Conservation (phyloP, 2,888 invertebrate species). For the Apodemia hepburni region DNA sequence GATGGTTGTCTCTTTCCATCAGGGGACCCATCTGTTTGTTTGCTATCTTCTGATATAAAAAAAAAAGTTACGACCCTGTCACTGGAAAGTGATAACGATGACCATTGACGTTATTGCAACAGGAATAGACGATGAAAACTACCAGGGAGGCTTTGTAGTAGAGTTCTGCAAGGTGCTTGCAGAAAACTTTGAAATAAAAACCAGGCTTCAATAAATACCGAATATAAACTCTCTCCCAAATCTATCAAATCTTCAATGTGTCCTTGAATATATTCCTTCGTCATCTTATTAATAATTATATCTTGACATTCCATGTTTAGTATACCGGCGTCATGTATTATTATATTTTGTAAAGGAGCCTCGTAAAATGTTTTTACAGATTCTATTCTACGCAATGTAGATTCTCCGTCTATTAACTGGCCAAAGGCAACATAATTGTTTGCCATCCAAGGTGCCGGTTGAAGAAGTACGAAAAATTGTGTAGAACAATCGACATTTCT, state of each 20-base stretch:
- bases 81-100: no score
- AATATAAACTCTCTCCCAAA: slow-evolving; percentile 46
- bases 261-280: slow-evolving; percentile 50
- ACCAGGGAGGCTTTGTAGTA: no score
- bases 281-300: slow-evolving; percentile 49
- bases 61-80: no score
- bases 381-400: slow-evolving; percentile 81
- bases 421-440: slow-evolving; percentile 87
- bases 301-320: slow-evolving; percentile 59
- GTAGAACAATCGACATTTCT: slow-evolving; percentile 83
- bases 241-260: slow-evolving; percentile 57
- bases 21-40: no score
- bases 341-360: slow-evolving; percentile 62
- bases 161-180: no score
- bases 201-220: slow-evolving; percentile 39
- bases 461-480: slow-evolving; percentile 84
- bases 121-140: no score
- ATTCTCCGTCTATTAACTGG: slow-evolving; percentile 83
- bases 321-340: slow-evolving; percentile 51
- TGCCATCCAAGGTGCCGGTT: slow-evolving; percentile 86
- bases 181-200: background rate
- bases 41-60: no score
- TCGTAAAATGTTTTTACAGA: slow-evolving; percentile 82
- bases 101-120: no score
- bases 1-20: no score